Conservation (phyloP, 2,888 invertebrate species). For the Apodemia hepburni region DNA sequence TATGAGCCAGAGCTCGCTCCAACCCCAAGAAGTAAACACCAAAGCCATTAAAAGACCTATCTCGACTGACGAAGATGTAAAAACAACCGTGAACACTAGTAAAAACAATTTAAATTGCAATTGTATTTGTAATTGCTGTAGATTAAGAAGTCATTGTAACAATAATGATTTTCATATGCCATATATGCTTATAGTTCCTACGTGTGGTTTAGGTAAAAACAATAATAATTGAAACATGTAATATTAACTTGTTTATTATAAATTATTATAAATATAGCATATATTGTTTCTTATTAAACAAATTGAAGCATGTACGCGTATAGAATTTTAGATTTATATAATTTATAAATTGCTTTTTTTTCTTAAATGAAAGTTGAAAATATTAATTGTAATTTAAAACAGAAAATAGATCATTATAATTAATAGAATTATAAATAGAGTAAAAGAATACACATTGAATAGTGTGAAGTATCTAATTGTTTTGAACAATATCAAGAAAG, state of each 20-base stretch:
- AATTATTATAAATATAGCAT: neutral
- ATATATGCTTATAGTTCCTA: constrained; percentile 5
- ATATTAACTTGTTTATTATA: neutral
- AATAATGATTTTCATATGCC: constrained; percentile 5
- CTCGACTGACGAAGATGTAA: neutral
- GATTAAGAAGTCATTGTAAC: neutral
- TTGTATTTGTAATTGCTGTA: constrained; percentile 10
- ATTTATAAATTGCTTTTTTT: too few species aligned
- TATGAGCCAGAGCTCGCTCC: neutral
- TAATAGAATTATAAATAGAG: too few species aligned
- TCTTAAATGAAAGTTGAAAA: too few species aligned
- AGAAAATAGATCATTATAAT: too few species aligned
- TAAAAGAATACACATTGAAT: too few species aligned
- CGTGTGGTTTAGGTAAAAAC: constrained; percentile 5
- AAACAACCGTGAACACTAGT: neutral
- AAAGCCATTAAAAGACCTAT: neutral
- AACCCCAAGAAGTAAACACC: neutral
- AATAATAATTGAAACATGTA: neutral
- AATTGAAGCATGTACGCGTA: too few species aligned
- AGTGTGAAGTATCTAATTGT: too few species aligned
- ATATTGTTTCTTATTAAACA: too few species aligned
- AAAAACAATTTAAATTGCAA: neutral
- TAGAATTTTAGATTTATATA: too few species aligned
- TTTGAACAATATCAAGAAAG: too few species aligned
- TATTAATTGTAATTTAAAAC: too few species aligned